Evolutionary conservation across 1,140 invertebrate genomes (phyloP).

Genomic region (Tyrophagus putrescentiae): DNA sequence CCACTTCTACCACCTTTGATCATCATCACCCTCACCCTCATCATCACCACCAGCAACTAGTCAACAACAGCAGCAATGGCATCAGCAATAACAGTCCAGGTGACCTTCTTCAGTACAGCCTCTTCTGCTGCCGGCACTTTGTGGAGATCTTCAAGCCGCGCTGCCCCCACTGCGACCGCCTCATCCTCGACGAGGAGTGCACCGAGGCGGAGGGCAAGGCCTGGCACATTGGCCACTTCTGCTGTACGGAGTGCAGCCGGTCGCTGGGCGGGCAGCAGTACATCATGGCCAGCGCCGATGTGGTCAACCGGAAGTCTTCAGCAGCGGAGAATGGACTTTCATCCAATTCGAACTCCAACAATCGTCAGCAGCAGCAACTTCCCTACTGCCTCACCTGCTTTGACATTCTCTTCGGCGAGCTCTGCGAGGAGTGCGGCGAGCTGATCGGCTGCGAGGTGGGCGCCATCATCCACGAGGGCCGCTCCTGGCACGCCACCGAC

Average conservation of each 20-base stretch:
- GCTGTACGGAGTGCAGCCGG: constrained; percentile 81
- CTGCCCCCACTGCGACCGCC: constrained; percentile 90
- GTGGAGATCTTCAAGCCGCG: constrained; percentile 88
- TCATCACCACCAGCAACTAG: no score
- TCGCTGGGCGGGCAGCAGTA: constrained; percentile 91
- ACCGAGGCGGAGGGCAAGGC: constrained; percentile 92
- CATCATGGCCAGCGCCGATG: constrained; percentile 52
- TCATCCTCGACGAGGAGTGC: constrained; percentile 94
- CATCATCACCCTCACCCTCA: no score
- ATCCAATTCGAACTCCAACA: neutral
- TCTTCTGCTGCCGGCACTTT: constrained; percentile 91
- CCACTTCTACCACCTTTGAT: neutral
- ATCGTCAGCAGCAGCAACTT: constrained; percentile 50
- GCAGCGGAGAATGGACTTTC: neutral
- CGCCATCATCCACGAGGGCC: constrained; percentile 91
- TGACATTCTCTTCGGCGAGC: constrained; percentile 86
- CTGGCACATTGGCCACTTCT: constrained; percentile 98
- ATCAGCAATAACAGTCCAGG: no score
- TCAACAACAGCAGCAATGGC: no score
- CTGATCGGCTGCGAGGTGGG: constrained; percentile 88
- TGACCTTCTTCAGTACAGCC: no score
- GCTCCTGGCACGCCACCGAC: constrained; percentile 95
- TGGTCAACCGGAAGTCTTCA: neutral
- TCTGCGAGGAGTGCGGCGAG: constrained; percentile 90
- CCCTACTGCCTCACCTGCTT: constrained; percentile 90